Base-by-base conservation (phyloP, 1,140 invertebrate species). In the Drosophila quadrilineata region DNA sequence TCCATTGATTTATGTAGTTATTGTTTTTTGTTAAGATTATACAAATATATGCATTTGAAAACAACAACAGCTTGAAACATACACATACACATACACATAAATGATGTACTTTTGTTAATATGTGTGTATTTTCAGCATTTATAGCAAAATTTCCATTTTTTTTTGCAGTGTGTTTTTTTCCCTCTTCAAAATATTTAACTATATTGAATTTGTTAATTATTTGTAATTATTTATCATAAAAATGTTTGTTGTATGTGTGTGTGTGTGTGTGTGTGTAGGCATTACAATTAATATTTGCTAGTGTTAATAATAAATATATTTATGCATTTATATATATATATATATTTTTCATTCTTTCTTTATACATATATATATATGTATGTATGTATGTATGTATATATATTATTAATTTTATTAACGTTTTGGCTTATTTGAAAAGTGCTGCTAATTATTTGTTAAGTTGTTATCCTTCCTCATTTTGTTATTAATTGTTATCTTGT, bases 221-320 rank as follows among this genome's bases (percentile, higher is more conserved):
- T 38, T 46, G 5, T 24, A 29, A n/a, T 19, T 57, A 48, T 59
- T 40, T 38, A 45, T 28, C 43, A 40, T 41, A 41, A 19, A 41
- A 16, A 16, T 36, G 14, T 36, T 3, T 19, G 38, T 21, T n/a
- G n/a, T n/a, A n/a, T n/a, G n/a, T n/a, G n/a, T n/a, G n/a, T n/a
- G n/a, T n/a, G n/a, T 10, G 22, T 38, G 28, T 46, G 10, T 46
- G 35, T 24, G 19, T 64, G 46, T 59, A 56, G 67, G 66, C 53
- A 67, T 82, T 82, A 84, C 56, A 84, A 66, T 84, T 84, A 82
- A 82, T 82, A 82, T 82, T 82, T 82, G 77, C 77, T 82, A 82
- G 77, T 82, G 50, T 76, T 76, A 76, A 72, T 76, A 76, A 82
- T 82, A 82, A 75, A 82, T 82, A 84, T 76, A 76, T 72, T 43